Percentiles rank a stretch among this genome's conserved stretches.
phyloP scores from a whole-genome alignment of 2,888 invertebrate genomes.

The Drosophila trichaetosa region DNA sequence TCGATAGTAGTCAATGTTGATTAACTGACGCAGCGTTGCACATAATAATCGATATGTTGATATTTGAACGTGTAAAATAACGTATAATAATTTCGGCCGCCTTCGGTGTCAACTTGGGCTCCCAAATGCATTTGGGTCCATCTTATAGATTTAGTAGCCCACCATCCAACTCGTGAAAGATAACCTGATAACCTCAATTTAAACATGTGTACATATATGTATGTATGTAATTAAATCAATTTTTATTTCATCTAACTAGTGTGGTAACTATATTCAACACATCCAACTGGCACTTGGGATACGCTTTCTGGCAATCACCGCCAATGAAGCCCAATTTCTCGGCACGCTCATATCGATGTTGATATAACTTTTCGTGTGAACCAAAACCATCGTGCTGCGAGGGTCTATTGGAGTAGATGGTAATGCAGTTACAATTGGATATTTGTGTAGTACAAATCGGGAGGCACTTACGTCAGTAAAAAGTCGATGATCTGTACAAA shows the following conservation, averaged over 20 bases:
- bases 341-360: slow-evolving; percentile 79
- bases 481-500: slow-evolving; percentile 89
- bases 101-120: not conserved
- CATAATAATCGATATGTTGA: not conserved
- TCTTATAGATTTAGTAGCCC: not conserved
- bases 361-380: slow-evolving; percentile 84
- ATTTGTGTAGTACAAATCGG: not conserved
- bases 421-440: not conserved
- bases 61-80: not conserved
- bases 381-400: slow-evolving; percentile 87
- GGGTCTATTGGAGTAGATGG: slow-evolving; percentile 82
- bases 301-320: slow-evolving; percentile 79
- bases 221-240: not conserved
- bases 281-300: slow-evolving; percentile 78
- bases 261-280: slow-evolving; percentile 67
- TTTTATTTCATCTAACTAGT: slow-evolving; percentile 65
- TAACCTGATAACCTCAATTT: not conserved
- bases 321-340: slow-evolving; percentile 81
- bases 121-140: not conserved
- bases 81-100: not conserved
- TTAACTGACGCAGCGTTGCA: not conserved
- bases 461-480: slow-evolving; percentile 88
- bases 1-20: not conserved
- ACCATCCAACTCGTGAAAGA: not conserved
- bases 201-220: not conserved